Base-by-base conservation (phyloP, 2,888 invertebrate genomes). In the Plebejus argus region DNA sequence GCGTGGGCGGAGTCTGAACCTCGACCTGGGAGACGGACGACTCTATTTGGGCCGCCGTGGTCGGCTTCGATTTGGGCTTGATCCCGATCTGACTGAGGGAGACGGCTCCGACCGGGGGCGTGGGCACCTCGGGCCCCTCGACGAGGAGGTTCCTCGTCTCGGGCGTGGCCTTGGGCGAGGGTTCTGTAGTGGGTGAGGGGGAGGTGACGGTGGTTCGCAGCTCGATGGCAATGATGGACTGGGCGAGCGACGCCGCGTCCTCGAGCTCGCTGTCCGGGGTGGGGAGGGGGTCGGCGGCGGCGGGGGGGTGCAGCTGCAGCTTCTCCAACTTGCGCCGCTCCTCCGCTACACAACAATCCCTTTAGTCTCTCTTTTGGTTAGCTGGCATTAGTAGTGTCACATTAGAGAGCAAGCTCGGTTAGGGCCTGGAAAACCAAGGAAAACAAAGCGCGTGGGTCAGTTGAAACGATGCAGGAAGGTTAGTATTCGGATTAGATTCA, bases 381-480 rank as follows among this genome's bases (percentile, higher is more conserved):
- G 89, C 88, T 91, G 87, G 90, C 92, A 93, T 94, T 94, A 94
- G 94, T 94, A 93, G 90, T 86, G 94, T 94, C 94, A 94, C 94
- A 94, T 93, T 92, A 94, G 88, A 91, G 94, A 91, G 92, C 94
- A 94, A 94, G 94, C 94, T 92, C 94, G 94, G 94, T 94, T 94
- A 94, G 93, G 91, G 94, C 94, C 94, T 94, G 94, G 91, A 94
- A 93, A 93, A 90, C 94, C 91, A 92, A 91, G 92, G 93, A 93
- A 92, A 93, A 93, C 91, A 88, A 89, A 89, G 93, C 90, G 90
- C 92, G 85, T 86, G 88, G 94, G 94, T 94, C 93, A 90, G 85
- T 86, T 83, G 89, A 90, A 92, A 91, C 87, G 86, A 89, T 89
- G 91, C 93, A 91, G 87, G 89, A 91, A 87, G 87, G 90, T 92